Evolutionary conservation across 2,888 invertebrate genomes (phyloP).

Genomic region (Drosophila aldrichi): DNA sequence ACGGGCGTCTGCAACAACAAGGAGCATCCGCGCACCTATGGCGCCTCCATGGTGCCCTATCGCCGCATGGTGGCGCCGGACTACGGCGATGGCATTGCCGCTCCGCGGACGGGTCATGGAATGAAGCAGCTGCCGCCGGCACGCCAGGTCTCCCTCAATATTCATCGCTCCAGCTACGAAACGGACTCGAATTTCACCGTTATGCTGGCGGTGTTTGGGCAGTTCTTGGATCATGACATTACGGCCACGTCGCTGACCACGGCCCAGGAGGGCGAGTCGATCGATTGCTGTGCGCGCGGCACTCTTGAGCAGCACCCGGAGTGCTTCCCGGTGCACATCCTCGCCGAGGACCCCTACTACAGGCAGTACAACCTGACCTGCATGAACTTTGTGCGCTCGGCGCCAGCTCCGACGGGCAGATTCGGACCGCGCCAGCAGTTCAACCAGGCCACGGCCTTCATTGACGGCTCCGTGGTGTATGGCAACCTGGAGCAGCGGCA

Average conservation of each 20-base stretch:
- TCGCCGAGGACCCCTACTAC: conserved; percentile 89
- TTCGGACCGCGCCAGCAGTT: conserved; percentile 93
- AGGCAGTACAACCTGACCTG: conserved; percentile 89
- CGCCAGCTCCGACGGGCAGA: conserved; percentile 91
- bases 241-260: conserved; percentile 93
- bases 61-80: conserved; percentile 89
- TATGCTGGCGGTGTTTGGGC: conserved; percentile 95
- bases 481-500: conserved; percentile 87
- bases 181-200: conserved; percentile 92
- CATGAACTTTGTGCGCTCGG: conserved; percentile 94
- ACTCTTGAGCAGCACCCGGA: conserved; percentile 88
- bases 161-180: conserved; percentile 90
- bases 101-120: conserved; percentile 87
- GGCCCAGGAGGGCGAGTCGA: conserved; percentile 89
- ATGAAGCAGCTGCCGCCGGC: conserved; percentile 88
- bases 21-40: conserved; percentile 88
- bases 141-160: conserved; percentile 90
- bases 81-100: conserved; percentile 91
- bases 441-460: conserved; percentile 93
- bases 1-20: conserved; percentile 93
- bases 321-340: conserved; percentile 91
- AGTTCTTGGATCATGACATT: conserved; percentile 95
- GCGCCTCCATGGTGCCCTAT: conserved; percentile 91
- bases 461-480: conserved; percentile 94
- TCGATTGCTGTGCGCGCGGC: conserved; percentile 88